Evolutionary conservation across 2,888 invertebrate genomes (phyloP), one percentile per base, ranked within the genome.

Genomic region (Morinoia aosen): DNA sequence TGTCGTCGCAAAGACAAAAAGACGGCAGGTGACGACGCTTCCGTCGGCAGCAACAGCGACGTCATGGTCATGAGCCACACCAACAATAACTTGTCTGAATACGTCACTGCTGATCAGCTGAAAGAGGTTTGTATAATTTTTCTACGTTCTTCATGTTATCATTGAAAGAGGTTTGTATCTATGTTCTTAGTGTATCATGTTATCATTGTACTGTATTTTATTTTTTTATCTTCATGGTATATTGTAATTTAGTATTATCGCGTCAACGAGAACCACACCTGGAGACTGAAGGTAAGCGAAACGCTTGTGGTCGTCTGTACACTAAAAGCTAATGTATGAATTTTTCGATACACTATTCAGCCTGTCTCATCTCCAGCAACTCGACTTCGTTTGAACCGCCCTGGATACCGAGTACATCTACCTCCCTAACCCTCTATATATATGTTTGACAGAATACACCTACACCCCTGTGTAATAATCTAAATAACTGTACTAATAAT

Each of bases 81-180:
- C 94, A 96, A 96, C 93, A 96, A 96, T 94, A 96, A 96, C 95
- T 94, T 95, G 91, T 96, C 96, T 2, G 96, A 96, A 94, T 96
- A 96, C 95, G 96, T 96, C 95, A 95, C 96, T 88, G 96, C 96
- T 40, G 95, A 95, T n/a, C 96, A 96, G 94, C 95, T 96, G 93
- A 95, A 96, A n/a, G 96, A 96, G 96, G 96, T 96, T 94, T 95
- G 95, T 95, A 56, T 39, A 25, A 48, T 91, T n/a, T 91, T 4
- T 16, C 40, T 40, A 90, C 2, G 33, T 76, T 12, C 0, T 3
- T 10, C 25, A 25, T 91, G 1, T 39, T 25, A 40, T 48, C 1
- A 40, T 91, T 91, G 88, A 40, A 91, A 91, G 91, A 40, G 91
- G 39, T 91, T 91, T 91, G 61, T 61, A 61, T 61, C 61, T 61